Evolutionary conservation across 2,113 vertebrate genomes (phyloP).

Genomic region (Clarias macrocephalus): DNA sequence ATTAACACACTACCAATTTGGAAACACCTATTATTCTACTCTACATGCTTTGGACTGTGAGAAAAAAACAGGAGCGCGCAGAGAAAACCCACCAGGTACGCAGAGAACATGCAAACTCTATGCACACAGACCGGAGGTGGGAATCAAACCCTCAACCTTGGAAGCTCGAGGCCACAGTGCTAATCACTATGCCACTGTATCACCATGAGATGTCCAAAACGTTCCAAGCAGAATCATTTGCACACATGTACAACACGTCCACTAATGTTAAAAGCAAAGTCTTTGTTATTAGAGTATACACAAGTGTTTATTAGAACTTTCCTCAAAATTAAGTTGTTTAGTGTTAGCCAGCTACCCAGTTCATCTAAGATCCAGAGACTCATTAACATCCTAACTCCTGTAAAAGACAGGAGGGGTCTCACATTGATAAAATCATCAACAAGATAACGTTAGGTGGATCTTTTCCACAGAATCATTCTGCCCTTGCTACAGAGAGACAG

Average conservation of each 20-base stretch:
- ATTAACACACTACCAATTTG: no score
- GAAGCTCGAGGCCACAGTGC: no score
- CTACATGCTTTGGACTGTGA: no score
- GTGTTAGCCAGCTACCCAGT: not conserved
- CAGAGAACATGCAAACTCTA: no score
- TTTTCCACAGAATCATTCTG: not conserved
- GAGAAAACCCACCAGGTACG: no score
- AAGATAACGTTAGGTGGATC: constrained; percentile 9
- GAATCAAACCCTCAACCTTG: no score
- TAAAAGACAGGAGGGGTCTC: not conserved
- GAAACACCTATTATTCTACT: no score
- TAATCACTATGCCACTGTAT: no score
- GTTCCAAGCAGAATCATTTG: not conserved
- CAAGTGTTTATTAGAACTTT: not conserved
- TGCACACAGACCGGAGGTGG: no score
- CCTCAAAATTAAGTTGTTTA: not conserved
- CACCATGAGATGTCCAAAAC: not conserved
- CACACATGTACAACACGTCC: not conserved
- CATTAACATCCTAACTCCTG: not conserved
- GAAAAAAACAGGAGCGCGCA: no score
- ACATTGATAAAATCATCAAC: not conserved
- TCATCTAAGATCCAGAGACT: not conserved
- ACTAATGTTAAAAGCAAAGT: not conserved
- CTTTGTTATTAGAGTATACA: not conserved
- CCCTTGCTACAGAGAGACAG: constrained; percentile 43